These are phyloP conservation scores for Neuroterus valhalla DNA, from an alignment of 1,140 invertebrate species.

Conservation along the genomic window DNA sequence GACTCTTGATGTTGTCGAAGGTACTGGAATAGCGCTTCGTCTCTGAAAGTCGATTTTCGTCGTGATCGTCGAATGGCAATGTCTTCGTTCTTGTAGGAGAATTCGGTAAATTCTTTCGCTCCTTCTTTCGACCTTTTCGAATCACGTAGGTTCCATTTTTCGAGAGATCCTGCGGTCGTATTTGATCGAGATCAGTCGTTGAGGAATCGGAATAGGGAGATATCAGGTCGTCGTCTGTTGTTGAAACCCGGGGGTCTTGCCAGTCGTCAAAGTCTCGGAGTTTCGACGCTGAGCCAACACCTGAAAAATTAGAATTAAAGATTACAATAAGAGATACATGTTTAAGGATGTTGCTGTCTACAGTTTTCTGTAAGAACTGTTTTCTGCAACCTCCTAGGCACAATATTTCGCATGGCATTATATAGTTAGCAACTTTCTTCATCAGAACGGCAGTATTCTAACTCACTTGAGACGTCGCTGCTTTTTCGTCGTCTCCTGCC, in stretches of 20 bases:
- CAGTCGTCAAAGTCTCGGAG: constrained; percentile 80
- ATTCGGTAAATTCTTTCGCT: constrained; percentile 74
- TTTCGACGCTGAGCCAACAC: constrained; percentile 77
- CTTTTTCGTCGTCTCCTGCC: constrained; percentile 75
- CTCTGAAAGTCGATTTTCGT: constrained; percentile 75
- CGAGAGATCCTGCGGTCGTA: constrained; percentile 76
- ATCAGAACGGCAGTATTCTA: no score
- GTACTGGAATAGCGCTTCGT: constrained; percentile 84
- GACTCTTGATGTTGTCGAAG: constrained; percentile 86
- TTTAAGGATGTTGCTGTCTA: no score
- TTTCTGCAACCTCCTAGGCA: no score
- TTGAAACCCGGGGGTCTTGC: constrained; percentile 78
- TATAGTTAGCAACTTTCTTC: no score
- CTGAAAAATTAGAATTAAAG: constrained; percentile 63
- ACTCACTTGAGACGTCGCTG: constrained; percentile 76
- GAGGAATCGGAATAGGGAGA: constrained; percentile 81
- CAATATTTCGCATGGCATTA: no score
- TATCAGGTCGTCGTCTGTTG: constrained; percentile 79
- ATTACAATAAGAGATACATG: neutral
- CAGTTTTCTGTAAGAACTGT: no score
- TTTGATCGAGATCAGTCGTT: constrained; percentile 75
- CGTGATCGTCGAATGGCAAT: constrained; percentile 71
- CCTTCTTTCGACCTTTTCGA: constrained; percentile 78
- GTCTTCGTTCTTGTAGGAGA: constrained; percentile 72
- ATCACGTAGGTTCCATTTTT: constrained; percentile 85